A percentile compares a stretch with the other conserved stretches of the same genome.
These are phyloP conservation scores for Subacronicta megacephala DNA, from an alignment of 2,888 invertebrate genomes.

Conservation along the genomic window DNA sequence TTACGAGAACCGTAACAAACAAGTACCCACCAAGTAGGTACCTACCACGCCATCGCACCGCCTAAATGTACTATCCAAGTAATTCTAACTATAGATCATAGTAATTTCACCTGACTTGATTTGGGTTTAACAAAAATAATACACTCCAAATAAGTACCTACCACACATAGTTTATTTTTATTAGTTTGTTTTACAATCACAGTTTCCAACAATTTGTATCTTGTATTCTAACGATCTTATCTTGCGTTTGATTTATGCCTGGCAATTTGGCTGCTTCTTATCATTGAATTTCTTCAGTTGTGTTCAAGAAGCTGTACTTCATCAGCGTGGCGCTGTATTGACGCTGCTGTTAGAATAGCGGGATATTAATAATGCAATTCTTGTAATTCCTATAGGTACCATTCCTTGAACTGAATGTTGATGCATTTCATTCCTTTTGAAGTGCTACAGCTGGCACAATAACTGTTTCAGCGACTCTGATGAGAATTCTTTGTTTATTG, in stretches of 20 bases:
- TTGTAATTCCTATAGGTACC: conserved; percentile 39
- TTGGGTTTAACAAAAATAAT: no score
- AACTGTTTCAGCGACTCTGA: conserved; percentile 62
- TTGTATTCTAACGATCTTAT: conserved; percentile 61
- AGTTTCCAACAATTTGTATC: conserved; percentile 58
- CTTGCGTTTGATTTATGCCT: conserved; percentile 66
- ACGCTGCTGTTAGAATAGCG: conserved; percentile 23
- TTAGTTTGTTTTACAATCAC: conserved; percentile 65
- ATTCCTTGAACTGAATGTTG: conserved; percentile 53
- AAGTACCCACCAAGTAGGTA: no score
- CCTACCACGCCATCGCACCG: conserved; percentile 53
- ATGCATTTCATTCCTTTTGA: conserved; percentile 65
- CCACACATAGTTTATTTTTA: background rate
- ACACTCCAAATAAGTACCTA: background rate
- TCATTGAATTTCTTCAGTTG: conserved; percentile 70
- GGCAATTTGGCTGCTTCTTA: conserved; percentile 70
- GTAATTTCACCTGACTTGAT: conserved; percentile 17
- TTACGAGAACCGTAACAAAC: conserved; percentile 67
- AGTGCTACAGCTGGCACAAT: conserved; percentile 64
- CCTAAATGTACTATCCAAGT: conserved; percentile 52
- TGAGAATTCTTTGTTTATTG: conserved; percentile 78
- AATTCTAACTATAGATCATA: conserved; percentile 41
- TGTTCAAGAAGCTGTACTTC: conserved; percentile 51
- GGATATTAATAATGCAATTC: conserved; percentile 47
- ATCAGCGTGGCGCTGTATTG: conserved; percentile 26